phyloP scores from a whole-genome alignment of 2,113 vertebrate genomes.

The Lonchura striata region DNA sequence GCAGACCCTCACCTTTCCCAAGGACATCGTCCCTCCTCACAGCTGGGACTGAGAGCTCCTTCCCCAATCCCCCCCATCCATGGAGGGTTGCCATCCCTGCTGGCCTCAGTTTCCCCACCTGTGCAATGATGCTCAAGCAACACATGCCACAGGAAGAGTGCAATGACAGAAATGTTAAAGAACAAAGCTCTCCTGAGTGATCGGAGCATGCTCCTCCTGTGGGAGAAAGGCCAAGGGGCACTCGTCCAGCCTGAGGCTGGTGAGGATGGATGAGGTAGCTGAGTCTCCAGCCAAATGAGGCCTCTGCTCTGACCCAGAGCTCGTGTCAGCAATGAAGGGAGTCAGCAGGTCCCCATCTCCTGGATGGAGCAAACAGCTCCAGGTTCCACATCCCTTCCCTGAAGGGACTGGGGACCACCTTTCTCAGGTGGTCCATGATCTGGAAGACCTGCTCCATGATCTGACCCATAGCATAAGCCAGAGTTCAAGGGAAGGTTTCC shows the following conservation, averaged over 20 bases:
- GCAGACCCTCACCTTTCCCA: background rate
- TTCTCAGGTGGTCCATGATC: background rate
- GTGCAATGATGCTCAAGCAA: background rate
- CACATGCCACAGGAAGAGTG: background rate
- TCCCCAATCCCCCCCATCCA: background rate
- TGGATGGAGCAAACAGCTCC: background rate
- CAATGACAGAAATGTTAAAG: background rate
- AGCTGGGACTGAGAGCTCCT: background rate
- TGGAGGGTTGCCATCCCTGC: background rate
- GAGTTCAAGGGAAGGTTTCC: background rate
- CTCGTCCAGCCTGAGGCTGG: background rate
- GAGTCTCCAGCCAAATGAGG: background rate
- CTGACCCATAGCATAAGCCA: background rate
- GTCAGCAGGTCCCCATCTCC: background rate
- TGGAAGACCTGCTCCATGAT: background rate
- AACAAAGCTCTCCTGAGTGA: background rate
- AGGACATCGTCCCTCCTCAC: background rate
- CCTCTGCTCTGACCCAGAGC: background rate
- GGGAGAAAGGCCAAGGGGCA: background rate
- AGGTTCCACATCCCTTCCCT: background rate
- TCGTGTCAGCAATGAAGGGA: background rate
- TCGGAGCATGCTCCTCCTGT: accelerated
- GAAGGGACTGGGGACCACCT: background rate
- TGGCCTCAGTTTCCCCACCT: background rate
- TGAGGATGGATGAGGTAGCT: background rate